Conservation (phyloP, 2,113 vertebrate species). For the Procavia capensis region DNA sequence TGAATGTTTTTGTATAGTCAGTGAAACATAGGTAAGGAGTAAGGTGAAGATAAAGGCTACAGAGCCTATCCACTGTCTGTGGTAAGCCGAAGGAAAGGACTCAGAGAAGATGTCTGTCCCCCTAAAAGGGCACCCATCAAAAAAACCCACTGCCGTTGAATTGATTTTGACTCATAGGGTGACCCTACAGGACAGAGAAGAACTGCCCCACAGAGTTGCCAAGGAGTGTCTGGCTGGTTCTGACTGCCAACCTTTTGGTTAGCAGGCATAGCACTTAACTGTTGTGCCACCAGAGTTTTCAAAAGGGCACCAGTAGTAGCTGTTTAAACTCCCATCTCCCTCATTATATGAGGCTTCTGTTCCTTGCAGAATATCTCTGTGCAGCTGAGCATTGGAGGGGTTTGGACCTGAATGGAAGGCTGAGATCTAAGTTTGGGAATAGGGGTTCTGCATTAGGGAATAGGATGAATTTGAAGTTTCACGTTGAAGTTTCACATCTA, state of each 20-base stretch:
- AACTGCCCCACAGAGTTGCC: no score
- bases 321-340: neutral
- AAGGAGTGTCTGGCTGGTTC: no score
- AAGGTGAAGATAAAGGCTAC: neutral
- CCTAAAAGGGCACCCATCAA: no score
- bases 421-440: neutral
- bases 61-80: neutral
- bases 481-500: no score
- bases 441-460: neutral
- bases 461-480: neutral
- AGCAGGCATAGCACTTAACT: no score
- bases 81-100: neutral
- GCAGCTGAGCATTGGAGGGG: neutral
- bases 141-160: no score
- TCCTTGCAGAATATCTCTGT: neutral
- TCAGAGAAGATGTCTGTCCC: neutral
- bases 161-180: no score
- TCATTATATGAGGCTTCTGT: neutral
- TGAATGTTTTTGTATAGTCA: no score
- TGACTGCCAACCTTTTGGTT: no score
- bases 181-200: no score
- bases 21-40: no score
- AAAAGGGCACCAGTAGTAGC: neutral
- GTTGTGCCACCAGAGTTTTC: no score
- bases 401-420: neutral